These are phyloP conservation scores for Pomacea maculata DNA, from an alignment of 1,140 invertebrate species.

Conservation along the genomic window DNA sequence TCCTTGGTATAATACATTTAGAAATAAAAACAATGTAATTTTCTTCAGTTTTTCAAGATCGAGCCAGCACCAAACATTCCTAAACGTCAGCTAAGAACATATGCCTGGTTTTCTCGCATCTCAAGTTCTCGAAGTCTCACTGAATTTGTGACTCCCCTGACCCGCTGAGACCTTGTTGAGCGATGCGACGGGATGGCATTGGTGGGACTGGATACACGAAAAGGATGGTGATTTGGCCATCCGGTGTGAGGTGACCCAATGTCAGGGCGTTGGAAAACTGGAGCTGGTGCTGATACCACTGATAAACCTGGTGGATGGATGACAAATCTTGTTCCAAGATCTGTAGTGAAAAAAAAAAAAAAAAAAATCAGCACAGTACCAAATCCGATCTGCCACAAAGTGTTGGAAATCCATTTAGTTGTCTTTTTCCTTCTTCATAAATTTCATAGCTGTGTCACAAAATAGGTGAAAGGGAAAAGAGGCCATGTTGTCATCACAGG, in stretches of 20 bases:
- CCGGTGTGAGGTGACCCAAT: slow-evolving; percentile 26
- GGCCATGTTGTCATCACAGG: no score
- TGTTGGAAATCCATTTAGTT: no score
- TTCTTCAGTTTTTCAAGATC: background rate
- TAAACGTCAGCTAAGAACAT: slow-evolving; percentile 49
- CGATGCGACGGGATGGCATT: slow-evolving; percentile 21
- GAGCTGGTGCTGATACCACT: slow-evolving; percentile 59
- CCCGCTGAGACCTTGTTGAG: slow-evolving; percentile 53
- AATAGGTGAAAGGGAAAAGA: no score
- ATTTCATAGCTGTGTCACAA: no score
- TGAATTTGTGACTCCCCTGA: slow-evolving; percentile 48
- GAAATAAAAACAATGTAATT: background rate
- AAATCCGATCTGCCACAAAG: background rate
- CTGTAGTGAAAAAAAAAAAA: slow-evolving; percentile 6
- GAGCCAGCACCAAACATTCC: background rate
- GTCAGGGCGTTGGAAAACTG: slow-evolving; percentile 49
- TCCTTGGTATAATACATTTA: no score
- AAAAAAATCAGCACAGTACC: background rate
- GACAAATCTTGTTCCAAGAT: background rate
- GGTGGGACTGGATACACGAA: background rate
- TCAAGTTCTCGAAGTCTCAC: slow-evolving; percentile 49
- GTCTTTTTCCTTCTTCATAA: no score
- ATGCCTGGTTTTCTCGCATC: slow-evolving; percentile 51
- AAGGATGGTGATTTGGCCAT: background rate
- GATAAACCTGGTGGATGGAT: slow-evolving; percentile 41